A percentile compares a stretch with the other conserved stretches of the same genome.
Evolutionary conservation across 1,140 invertebrate genomes (phyloP).

Genomic region (Bombus vancouverensis): DNA sequence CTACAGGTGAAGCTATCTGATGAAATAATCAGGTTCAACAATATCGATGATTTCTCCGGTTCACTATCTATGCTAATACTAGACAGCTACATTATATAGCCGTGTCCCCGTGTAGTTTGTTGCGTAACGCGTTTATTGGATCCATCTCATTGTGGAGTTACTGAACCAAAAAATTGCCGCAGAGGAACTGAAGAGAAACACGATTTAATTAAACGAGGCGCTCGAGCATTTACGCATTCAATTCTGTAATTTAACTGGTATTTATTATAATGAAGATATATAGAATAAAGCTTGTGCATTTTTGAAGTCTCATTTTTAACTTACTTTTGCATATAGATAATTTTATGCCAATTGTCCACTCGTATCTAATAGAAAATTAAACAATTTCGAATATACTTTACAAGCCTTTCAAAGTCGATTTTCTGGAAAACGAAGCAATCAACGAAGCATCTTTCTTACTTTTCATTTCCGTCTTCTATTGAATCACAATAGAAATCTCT

Average conservation of each 20-base stretch:
- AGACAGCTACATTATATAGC: too few relatives aligned
- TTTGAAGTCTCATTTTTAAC: too few relatives aligned
- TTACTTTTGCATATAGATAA: too few relatives aligned
- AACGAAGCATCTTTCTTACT: too few relatives aligned
- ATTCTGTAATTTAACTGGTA: background rate
- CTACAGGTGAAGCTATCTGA: background rate
- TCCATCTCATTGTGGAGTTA: constrained; percentile 3
- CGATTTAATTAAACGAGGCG: background rate
- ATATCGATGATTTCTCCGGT: background rate
- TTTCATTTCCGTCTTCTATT: too few relatives aligned
- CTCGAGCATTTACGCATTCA: background rate
- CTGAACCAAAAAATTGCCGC: constrained; percentile 35
- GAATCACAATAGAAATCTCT: too few relatives aligned
- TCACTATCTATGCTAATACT: background rate
- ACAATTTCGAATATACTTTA: background rate
- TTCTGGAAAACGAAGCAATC: background rate
- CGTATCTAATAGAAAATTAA: background rate
- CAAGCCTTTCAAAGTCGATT: background rate
- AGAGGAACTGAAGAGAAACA: background rate
- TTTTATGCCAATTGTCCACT: background rate
- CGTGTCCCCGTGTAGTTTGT: constrained; percentile 16
- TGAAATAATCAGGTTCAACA: background rate
- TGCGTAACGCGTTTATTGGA: constrained; percentile 46
- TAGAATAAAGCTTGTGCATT: too few relatives aligned
- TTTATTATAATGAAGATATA: too few relatives aligned